Evolutionary conservation across 2,113 vertebrate genomes (phyloP).

Genomic region (Sander vitreus): DNA sequence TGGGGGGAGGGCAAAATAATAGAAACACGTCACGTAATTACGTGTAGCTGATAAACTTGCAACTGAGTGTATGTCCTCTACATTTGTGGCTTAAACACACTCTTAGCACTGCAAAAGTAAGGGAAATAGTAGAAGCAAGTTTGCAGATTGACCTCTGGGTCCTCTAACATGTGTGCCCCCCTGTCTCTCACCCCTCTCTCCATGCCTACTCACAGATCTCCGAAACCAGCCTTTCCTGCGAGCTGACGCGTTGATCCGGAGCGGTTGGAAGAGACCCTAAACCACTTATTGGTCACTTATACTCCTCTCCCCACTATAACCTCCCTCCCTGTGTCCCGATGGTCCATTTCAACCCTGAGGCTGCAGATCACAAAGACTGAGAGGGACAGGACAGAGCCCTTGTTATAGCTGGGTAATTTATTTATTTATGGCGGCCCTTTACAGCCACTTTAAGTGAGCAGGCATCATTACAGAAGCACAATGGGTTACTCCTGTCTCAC

Average conservation of each 20-base stretch:
- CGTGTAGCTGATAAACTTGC: constrained; percentile 20
- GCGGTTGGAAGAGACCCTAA: constrained; percentile 87
- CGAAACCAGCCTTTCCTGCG: constrained; percentile 88
- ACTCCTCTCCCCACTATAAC: constrained; percentile 54
- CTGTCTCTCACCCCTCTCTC: constrained; percentile 71
- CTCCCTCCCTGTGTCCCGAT: constrained; percentile 58
- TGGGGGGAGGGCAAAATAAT: not conserved
- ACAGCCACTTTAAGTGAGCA: constrained; percentile 71
- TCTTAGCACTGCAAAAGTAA: not conserved
- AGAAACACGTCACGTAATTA: not conserved
- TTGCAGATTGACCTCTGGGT: constrained; percentile 50
- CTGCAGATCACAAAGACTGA: constrained; percentile 79
- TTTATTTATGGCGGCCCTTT: constrained; percentile 85
- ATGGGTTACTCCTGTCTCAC: constrained; percentile 32
- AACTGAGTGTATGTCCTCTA: constrained; percentile 33
- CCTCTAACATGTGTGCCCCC: constrained; percentile 73
- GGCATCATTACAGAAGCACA: constrained; percentile 71
- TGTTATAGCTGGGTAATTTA: constrained; percentile 81
- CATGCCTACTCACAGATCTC: constrained; percentile 86
- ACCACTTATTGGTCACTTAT: constrained; percentile 75
- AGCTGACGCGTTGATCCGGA: constrained; percentile 87
- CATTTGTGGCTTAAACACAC: constrained; percentile 20
- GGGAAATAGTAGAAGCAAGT: constrained; percentile 4
- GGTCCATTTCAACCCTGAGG: constrained; percentile 71
- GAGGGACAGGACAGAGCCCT: constrained; percentile 73